These are phyloP conservation scores for Cromileptes altivelis DNA, from an alignment of 2,113 vertebrate genomes.

Conservation along the genomic window DNA sequence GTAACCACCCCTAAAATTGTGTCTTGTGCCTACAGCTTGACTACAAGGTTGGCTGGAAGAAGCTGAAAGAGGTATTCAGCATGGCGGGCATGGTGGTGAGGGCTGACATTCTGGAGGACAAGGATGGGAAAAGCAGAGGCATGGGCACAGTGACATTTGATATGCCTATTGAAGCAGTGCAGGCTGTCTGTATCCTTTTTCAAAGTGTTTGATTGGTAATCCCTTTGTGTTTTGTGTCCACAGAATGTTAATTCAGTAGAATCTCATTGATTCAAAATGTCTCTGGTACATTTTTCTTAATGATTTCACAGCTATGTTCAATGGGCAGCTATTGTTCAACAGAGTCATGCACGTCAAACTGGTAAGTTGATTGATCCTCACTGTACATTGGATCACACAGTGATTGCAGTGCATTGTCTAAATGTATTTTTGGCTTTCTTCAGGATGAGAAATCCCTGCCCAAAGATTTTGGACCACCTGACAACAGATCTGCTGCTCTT, in stretches of 20 bases:
- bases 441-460: slow-evolving; percentile 97
- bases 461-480: slow-evolving; percentile 94
- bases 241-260: background rate
- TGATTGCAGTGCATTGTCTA: background rate
- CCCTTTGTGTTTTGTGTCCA: background rate
- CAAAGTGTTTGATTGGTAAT: background rate
- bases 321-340: slow-evolving; percentile 96
- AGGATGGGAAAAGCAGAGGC: slow-evolving; percentile 96
- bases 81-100: slow-evolving; percentile 95
- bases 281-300: slow-evolving; percentile 81
- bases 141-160: slow-evolving; percentile 98
- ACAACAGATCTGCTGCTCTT: slow-evolving; percentile 92
- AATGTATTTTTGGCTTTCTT: background rate
- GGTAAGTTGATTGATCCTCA: slow-evolving; percentile 84
- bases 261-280: background rate
- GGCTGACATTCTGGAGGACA: slow-evolving; percentile 96
- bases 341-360: slow-evolving; percentile 98
- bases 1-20: background rate
- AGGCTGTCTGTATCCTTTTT: slow-evolving; percentile 98
- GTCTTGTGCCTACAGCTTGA: slow-evolving; percentile 87
- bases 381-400: background rate
- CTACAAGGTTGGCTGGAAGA: slow-evolving; percentile 99
- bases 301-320: slow-evolving; percentile 92
- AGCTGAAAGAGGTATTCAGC: slow-evolving; percentile 97
- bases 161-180: slow-evolving; percentile 96